Base-by-base conservation (phyloP, 37 sponge, comb jelly and placozoan genomes). In the Cladorhizidae sp. region DNA sequence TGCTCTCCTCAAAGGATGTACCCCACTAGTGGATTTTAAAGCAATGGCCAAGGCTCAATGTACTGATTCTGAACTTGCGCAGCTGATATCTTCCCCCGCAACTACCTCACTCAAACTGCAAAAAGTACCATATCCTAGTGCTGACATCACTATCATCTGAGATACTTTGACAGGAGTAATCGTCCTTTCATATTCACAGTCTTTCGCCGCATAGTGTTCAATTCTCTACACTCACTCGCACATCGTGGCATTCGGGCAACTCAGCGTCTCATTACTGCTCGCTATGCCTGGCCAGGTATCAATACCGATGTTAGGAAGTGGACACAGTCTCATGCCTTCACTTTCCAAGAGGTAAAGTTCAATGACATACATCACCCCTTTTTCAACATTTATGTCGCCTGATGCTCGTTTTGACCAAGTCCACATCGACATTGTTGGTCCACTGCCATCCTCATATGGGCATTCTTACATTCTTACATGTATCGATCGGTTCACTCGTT, bases 251-350 rank as follows among this genome's bases (percentile, higher is more conserved):
- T 88, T 23, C 67, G 75, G 51, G 89, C 89, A 0, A 88, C 89
- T 26, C 89, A 83, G 38, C 40, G 57, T 38, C 81, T 84, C 15
- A n/a, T 89, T 63, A 80, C 85, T 39, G 38, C 75, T 12, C 62
- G 85, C 9, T 89, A 74, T 64, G 90, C 80, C 17, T 89, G 90
- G 90, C 90, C 90, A 17, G 76, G 81, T 3, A 84, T 89, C 76
- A 89, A 89, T 40, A 61, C 85, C 37, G 90, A 84, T 79, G 70
- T 84, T 55, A 71, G 85, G 26, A 31, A 70, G 7, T 89, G 90
- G 90, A 74, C 85, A 11, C 58, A 76, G 20, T 65, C n/a, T n/a
- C 80, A 33, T 89, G 90, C 74, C 1, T 89, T 26, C 90, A 83
- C 35, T 80, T 82, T 55, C 87, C 79, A 49, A 43, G 76, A 23